Evolutionary conservation across 2,113 vertebrate species (phyloP).

Genomic region (Acrocephalus kingi): DNA sequence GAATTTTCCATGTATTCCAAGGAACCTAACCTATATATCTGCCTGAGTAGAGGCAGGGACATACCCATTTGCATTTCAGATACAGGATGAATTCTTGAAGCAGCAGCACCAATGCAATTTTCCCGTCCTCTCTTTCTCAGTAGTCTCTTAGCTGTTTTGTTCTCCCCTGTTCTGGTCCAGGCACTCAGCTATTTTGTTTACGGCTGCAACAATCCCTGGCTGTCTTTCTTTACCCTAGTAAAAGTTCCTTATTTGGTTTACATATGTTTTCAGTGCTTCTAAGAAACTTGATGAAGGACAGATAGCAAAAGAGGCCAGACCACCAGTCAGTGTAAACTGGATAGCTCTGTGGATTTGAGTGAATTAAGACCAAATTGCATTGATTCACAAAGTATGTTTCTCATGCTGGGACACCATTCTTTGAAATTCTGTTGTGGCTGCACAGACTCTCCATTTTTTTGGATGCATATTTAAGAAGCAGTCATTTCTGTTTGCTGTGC

Average conservation of each 20-base stretch:
- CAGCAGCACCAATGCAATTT: not conserved
- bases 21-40: not conserved
- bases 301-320: conserved; percentile 6
- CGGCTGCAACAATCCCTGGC: not conserved
- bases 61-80: not conserved
- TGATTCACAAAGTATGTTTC: conserved; percentile 30
- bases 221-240: not conserved
- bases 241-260: not conserved
- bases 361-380: conserved; percentile 4
- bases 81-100: not conserved
- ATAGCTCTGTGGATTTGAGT: not conserved
- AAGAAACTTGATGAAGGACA: conserved; percentile 36
- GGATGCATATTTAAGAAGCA: not conserved
- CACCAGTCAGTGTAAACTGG: not conserved
- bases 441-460: not conserved
- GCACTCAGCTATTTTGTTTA: not conserved
- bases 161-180: not conserved
- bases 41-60: not conserved
- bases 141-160: not conserved
- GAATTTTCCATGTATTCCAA: not conserved
- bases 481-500: not conserved
- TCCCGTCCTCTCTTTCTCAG: not conserved
- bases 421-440: conserved; percentile 11
- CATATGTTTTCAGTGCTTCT: not conserved
- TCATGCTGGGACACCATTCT: not conserved